Evolutionary conservation across 2,888 invertebrate genomes (phyloP), one percentile per base, ranked within the genome.

Genomic region (Drosophila helvetica): DNA sequence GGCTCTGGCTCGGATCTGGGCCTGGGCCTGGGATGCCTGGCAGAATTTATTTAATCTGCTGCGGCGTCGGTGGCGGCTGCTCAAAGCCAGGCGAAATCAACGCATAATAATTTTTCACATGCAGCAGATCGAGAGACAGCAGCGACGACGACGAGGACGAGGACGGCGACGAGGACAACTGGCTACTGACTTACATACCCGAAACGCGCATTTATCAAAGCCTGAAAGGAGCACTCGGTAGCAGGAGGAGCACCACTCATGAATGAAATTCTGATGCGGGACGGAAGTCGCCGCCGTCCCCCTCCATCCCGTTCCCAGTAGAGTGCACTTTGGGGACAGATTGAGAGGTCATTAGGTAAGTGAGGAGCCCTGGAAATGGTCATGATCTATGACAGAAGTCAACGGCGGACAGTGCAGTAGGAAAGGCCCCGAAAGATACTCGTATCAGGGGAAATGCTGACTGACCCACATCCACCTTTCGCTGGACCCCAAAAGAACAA

Each of bases 101-200:
- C 85, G 87, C 89, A 86, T 89, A 89, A 89, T 89, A 88, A 89
- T 88, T 89, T 88, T 88, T 89, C 81, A 88, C 89, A 86, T 86
- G 76, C 74, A 70, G 65, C 69, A 45, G 74, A 71, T 66, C 53
- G 51, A 45, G 51, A 47, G 61, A 27, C 25, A 51, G 46, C 17
- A 53, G 17, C 51, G 42, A 65, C 45, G 64, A 64, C 55, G 27
- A 22, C 0, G 59, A 79, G 53, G 58, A 64, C 6, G 45, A 48
- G 48, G 48, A 50, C 53, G 54, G 59, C 56, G 76, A 77, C 63
- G 52, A 47, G 53, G 33, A 53, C 65, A 70, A 87, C 83, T 81
- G 74, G 89, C 89, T 84, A 89, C 83, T 84, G 83, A 84, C 83
- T 84, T 84, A 84, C 89, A 89, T 84, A 89, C 84, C 88, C 86